These are phyloP conservation scores for Chelonoidis abingdonii DNA, from an alignment of 2,113 vertebrate species.

Conservation along the genomic window DNA sequence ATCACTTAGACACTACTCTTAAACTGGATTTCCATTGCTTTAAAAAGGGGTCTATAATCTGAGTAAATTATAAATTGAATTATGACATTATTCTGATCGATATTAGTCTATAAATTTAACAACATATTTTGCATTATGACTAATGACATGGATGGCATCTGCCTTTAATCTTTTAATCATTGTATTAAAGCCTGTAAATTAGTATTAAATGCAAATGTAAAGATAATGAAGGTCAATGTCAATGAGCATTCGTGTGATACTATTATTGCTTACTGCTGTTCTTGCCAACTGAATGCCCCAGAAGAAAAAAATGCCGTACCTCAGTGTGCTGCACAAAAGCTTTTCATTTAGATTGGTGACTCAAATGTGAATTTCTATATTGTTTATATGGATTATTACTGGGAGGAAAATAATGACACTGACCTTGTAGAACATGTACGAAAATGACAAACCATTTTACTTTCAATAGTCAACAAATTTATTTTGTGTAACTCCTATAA, in stretches of 20 bases:
- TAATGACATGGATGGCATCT: conserved; percentile 6
- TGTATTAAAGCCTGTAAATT: conserved; percentile 52
- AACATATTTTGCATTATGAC: not conserved
- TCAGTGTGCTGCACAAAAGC: not conserved
- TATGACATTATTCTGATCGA: not conserved
- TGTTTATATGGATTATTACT: not conserved
- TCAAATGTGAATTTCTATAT: not conserved
- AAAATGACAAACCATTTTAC: not conserved
- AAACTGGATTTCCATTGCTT: not conserved
- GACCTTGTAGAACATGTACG: not conserved
- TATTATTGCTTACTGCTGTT: not conserved
- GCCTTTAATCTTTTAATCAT: conserved; percentile 59
- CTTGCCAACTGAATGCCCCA: not conserved
- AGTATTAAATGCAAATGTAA: conserved; percentile 64
- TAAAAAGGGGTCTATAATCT: not conserved
- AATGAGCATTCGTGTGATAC: conserved; percentile 29
- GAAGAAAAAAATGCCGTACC: not conserved
- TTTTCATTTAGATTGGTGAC: not conserved
- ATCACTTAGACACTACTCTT: not conserved
- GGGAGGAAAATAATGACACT: not conserved
- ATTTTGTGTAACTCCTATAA: not conserved
- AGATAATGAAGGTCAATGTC: conserved; percentile 60
- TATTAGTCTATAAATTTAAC: not conserved
- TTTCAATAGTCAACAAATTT: not conserved
- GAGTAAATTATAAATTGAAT: not conserved